Evolutionary conservation across 1,140 invertebrate species (phyloP), one percentile per base, ranked within the genome.

Genomic region (Euwallacea similis): DNA sequence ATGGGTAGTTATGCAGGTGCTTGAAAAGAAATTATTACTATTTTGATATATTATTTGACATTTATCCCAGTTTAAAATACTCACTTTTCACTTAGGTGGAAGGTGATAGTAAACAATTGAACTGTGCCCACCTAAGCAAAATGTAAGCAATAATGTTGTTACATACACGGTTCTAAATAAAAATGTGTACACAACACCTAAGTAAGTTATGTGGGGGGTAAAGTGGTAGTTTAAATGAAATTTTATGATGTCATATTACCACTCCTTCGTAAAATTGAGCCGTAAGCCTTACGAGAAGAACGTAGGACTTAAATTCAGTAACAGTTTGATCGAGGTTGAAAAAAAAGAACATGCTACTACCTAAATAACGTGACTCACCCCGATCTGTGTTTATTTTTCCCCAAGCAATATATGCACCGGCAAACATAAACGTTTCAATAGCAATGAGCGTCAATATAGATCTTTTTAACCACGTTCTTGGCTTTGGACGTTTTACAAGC

Each of bases 311-410:
- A 50, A 50, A 50, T 50, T 50, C 46, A 13, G 13, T 50, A 50
- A 50, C 13, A 10, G 46, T 11, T 50, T 50, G 13, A 3, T 50
- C 6, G 2, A 50, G 6, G 46, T 6, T 50, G 13, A 10, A 7
- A 50, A 7, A 50, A 50, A 11, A 50, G 46, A 50, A 50, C 13
- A 50, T 33, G 46, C 2, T 11, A 50, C 10, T 16, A 59, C n/a
- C 33, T 64, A 46, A 42, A 21, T 43, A 43, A 70, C 13, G 42
- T 59, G 59, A 68, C 65, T 50, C 80, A 87, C 88, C 87, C 83
- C 85, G 82, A 75, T 87, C 84, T 58, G 84, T 86, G 76, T 89
- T 89, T 73, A 88, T 81, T 81, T 84, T 87, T 77, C 85, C 83
- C 83, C 86, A 89, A 67, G 87, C 73, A 59, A 82, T 85, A 80